These are phyloP conservation scores for Hippopotamus amphibius DNA, from an alignment of 2,113 vertebrate species.

Conservation along the genomic window DNA sequence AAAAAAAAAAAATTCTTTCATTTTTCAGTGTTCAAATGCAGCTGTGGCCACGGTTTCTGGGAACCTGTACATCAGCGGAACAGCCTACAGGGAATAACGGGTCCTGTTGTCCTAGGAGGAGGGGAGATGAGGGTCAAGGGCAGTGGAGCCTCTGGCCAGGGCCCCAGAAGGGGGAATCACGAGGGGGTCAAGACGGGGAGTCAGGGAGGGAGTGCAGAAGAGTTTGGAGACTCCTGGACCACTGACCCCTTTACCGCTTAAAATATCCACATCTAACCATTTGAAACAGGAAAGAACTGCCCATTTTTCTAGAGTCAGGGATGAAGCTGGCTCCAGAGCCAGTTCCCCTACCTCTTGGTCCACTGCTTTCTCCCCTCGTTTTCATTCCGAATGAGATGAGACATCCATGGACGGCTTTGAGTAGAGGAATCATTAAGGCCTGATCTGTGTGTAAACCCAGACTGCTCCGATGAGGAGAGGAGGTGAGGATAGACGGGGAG, in stretches of 20 bases:
- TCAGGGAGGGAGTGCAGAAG: neutral
- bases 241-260: neutral
- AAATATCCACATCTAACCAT: neutral
- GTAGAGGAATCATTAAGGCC: neutral
- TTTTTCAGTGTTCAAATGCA: neutral
- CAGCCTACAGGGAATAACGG: rapidly evolving
- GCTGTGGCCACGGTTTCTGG: neutral
- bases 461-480: rapidly evolving
- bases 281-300: too few relatives aligned
- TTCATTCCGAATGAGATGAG: neutral
- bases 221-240: neutral
- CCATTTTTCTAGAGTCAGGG: neutral
- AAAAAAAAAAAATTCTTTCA: neutral
- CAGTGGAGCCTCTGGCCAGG: neutral
- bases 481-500: too few relatives aligned
- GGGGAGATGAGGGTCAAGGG: rapidly evolving
- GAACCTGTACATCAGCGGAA: rapidly evolving
- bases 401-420: neutral
- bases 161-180: too few relatives aligned
- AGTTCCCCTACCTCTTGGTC: neutral
- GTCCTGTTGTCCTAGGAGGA: neutral
- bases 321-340: neutral
- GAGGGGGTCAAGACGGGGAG: too few relatives aligned
- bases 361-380: neutral
- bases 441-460: too few relatives aligned